Evolutionary conservation across 2,888 invertebrate species (phyloP), one percentile per base, ranked within the genome.

Genomic region (Melanotus villosus): DNA sequence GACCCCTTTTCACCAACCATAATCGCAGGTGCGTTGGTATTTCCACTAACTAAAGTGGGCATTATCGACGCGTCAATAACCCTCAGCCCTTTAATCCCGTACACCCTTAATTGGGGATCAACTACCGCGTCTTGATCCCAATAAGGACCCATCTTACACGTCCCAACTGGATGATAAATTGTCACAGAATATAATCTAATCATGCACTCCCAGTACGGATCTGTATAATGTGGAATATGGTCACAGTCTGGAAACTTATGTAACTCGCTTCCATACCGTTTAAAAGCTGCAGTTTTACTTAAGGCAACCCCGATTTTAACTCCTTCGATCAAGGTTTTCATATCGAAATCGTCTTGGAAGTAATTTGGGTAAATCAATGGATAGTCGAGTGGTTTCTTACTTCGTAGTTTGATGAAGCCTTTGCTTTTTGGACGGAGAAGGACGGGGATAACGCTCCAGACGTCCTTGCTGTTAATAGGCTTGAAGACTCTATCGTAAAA

Each of bases 331-430:
- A 96, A 83, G 0, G 92, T 92, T 71, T 92, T 92, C 72, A 94
- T 87, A 77, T 98, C 98, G 71, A 90, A 86, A 16, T 93, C 90
- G 63, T 95, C 93, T 14, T 90, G 84, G 78, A 98, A 90, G 81
- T 98, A 98, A 81, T 98, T 98, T 0, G 98, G 96, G 78, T 96
- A 93, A 63, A 98, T 96, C 68, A 93, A 88, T 0, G 98, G 98
- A 77, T 94, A 93, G 66, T 95, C 93, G 75, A 92, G 91, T 0
- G 98, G 97, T 83, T 96, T 93, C 10, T 89, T 90, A 74, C 94
- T 94, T 6, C 93, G 89, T 16, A 99, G 83, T 75, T 91, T 93
- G 19, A 99, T 91, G 21, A 88, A 87, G 0, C 99, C 99, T 77
- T 88, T 89, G 79, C 97, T 96, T 75, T 89, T 90, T 0, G 98